phyloP scores from a whole-genome alignment of 2,888 invertebrate genomes.

The Pyrocoelia pectoralis region DNA sequence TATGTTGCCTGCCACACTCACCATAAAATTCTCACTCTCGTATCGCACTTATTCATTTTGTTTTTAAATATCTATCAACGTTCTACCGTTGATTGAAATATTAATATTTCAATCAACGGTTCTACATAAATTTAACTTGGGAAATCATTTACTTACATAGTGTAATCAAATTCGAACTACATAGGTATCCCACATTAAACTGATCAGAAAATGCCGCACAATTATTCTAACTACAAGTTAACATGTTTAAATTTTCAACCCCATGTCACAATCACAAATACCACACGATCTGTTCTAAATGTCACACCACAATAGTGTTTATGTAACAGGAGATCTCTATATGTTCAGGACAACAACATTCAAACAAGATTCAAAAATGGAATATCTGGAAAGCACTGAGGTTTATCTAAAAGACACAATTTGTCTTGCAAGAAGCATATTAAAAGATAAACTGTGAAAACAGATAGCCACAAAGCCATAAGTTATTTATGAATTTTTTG shows the following conservation, averaged over 20 bases:
- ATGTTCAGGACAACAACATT: neutral
- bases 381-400: neutral
- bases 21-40: constrained; percentile 1
- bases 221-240: constrained; percentile 3
- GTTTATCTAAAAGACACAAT: neutral
- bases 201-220: neutral
- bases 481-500: neutral
- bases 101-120: too few species aligned
- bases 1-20: constrained; percentile 3
- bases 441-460: neutral
- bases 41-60: neutral
- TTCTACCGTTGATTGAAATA: too few species aligned
- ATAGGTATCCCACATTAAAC: neutral
- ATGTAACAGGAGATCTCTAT: neutral
- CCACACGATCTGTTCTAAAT: neutral
- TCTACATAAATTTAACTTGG: too few species aligned
- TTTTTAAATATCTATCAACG: too few species aligned
- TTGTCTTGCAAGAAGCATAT: neutral
- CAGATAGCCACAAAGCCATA: neutral
- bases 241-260: neutral
- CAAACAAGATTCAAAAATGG: constrained; percentile 1
- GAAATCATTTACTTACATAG: too few species aligned
- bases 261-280: neutral
- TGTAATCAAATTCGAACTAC: too few species aligned
- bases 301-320: neutral